phyloP scores from a whole-genome alignment of 2,888 invertebrate species.

The Eupithecia inturbata region DNA sequence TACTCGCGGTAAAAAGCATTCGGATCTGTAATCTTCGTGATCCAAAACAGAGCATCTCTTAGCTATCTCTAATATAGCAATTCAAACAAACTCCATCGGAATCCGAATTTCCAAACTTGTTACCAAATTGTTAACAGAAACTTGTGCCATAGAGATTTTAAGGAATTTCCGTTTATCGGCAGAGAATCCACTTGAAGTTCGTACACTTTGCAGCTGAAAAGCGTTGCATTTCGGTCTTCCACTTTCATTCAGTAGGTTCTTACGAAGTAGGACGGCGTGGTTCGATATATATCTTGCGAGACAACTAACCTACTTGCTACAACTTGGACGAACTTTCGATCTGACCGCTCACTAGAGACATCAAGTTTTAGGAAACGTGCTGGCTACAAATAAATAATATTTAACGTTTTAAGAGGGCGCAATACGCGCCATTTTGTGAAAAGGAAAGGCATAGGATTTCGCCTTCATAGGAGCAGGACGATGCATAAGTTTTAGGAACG shows the following conservation, averaged over 20 bases:
- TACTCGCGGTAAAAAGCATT: not conserved
- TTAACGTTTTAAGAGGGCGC: too few species aligned
- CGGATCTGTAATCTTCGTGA: not conserved
- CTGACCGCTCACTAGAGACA: not conserved
- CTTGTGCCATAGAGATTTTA: slow-evolving; percentile 49
- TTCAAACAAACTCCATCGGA: slow-evolving; percentile 49
- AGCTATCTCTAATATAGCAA: slow-evolving; percentile 43
- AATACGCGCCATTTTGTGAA: too few species aligned
- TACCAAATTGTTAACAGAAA: slow-evolving; percentile 47
- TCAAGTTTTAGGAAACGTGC: not conserved
- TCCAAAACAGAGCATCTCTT: slow-evolving; percentile 20
- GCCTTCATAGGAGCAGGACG: too few species aligned
- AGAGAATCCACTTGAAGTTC: slow-evolving; percentile 21
- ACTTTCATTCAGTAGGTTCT: slow-evolving; percentile 2
- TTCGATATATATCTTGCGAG: slow-evolving; percentile 5
- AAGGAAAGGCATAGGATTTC: too few species aligned
- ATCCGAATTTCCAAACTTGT: slow-evolving; percentile 39
- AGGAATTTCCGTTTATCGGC: slow-evolving; percentile 46
- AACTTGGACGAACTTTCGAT: not conserved
- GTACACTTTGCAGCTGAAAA: slow-evolving; percentile 14
- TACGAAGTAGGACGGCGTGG: not conserved
- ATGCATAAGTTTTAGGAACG: too few species aligned
- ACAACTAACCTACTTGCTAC: not conserved
- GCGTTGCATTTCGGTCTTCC: slow-evolving; percentile 8
- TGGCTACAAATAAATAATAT: not conserved